phyloP scores from a whole-genome alignment of 2,113 vertebrate species.

The Cnemophilus loriae region DNA sequence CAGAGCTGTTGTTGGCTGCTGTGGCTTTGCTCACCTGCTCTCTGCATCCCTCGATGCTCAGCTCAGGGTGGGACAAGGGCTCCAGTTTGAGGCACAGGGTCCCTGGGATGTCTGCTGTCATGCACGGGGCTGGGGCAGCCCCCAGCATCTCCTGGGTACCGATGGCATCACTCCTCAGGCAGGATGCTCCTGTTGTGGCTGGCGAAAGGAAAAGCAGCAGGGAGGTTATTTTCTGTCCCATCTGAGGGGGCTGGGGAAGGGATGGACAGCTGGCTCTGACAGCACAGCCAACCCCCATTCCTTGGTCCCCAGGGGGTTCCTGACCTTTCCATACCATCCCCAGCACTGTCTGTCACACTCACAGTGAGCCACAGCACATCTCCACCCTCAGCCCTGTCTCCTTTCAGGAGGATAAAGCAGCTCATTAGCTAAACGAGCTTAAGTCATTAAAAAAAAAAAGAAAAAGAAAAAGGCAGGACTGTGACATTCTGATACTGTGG shows the following conservation, averaged over 20 bases:
- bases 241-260: not conserved
- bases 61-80: not conserved
- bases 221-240: not conserved
- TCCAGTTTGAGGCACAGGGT: not conserved
- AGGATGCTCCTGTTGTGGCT: not conserved
- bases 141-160: not conserved
- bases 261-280: not conserved
- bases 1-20: fast-evolving
- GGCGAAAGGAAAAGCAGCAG: not conserved
- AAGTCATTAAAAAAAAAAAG: not conserved
- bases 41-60: not conserved
- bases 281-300: not conserved
- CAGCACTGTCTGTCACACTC: fast-evolving
- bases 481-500: not conserved
- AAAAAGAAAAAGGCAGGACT: not conserved
- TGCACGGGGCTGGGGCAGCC: not conserved
- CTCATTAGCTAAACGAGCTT: not conserved
- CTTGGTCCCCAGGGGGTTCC: not conserved
- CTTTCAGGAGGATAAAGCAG: not conserved
- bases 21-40: not conserved
- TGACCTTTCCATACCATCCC: not conserved
- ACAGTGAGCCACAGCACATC: not conserved
- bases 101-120: not conserved
- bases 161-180: fast-evolving
- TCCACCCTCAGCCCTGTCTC: not conserved